These are phyloP conservation scores for Drosophila tripunctata DNA, from an alignment of 2,888 invertebrate genomes.

Conservation along the genomic window DNA sequence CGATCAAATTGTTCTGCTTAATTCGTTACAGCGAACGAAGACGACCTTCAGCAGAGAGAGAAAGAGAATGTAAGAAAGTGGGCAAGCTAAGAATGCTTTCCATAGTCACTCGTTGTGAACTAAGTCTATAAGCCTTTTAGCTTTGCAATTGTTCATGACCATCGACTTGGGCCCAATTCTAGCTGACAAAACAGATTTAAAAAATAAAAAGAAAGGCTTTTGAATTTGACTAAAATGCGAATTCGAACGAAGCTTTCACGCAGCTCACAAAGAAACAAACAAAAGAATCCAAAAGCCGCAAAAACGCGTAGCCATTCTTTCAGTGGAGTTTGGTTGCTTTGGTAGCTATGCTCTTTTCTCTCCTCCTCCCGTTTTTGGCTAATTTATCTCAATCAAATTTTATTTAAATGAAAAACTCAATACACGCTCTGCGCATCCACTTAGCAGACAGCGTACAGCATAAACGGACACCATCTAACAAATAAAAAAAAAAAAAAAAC, in stretches of 20 bases:
- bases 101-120: constrained; percentile 15
- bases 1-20: constrained; percentile 45
- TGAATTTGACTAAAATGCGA: constrained; percentile 41
- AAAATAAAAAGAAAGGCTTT: constrained; percentile 66
- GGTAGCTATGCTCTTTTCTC: not conserved
- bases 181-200: constrained; percentile 60
- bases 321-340: not conserved
- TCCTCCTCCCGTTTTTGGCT: constrained; percentile 27
- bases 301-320: constrained; percentile 11
- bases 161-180: constrained; percentile 68
- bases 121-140: constrained; percentile 75
- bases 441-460: constrained; percentile 42
- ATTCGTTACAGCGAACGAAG: constrained; percentile 34
- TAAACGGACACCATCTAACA: constrained; percentile 24
- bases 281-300: constrained; percentile 18
- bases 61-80: constrained; percentile 18
- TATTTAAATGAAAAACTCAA: constrained; percentile 71
- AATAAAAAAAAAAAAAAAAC: constrained; percentile 1
- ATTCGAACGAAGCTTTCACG: constrained; percentile 59
- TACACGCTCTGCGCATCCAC: constrained; percentile 37
- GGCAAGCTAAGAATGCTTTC: constrained; percentile 67
- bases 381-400: constrained; percentile 74
- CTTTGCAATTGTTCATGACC: constrained; percentile 64
- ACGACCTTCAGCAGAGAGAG: constrained; percentile 66
- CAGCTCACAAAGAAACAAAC: constrained; percentile 50